These are phyloP conservation scores for Liposcelis brunnea DNA, from an alignment of 2,888 invertebrate genomes.

Conservation along the genomic window DNA sequence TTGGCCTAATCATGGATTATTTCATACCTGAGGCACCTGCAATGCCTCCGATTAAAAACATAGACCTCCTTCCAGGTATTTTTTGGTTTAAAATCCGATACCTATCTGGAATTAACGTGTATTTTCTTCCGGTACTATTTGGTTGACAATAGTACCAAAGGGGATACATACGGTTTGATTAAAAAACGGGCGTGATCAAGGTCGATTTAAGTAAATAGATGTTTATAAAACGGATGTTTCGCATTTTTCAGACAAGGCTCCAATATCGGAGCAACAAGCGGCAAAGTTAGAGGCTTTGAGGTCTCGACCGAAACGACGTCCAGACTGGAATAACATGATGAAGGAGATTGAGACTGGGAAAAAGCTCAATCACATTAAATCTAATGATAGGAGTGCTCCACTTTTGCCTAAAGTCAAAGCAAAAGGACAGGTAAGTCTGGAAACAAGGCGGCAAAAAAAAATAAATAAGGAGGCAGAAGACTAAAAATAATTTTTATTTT, in stretches of 20 bases:
- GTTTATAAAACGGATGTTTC: background rate
- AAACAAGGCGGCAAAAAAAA: background rate
- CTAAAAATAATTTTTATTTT: conserved; percentile 21
- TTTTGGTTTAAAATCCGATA: too few species aligned
- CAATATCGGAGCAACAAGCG: conserved; percentile 40
- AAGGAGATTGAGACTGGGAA: conserved; percentile 74
- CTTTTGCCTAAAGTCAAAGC: conserved; percentile 28
- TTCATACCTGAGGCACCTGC: too few species aligned
- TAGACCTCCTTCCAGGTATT: too few species aligned
- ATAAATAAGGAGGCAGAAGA: too few species aligned
- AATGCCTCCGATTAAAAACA: too few species aligned
- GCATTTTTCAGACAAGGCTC: conserved; percentile 27
- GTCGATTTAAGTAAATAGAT: background rate
- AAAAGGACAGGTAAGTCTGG: conserved; percentile 20
- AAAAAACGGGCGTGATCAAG: background rate
- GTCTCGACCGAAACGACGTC: conserved; percentile 58
- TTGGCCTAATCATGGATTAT: too few species aligned
- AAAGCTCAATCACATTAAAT: conserved; percentile 62
- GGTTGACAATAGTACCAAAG: too few species aligned
- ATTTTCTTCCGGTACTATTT: too few species aligned
- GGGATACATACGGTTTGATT: too few species aligned
- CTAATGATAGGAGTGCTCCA: conserved; percentile 58
- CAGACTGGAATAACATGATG: conserved; percentile 82
- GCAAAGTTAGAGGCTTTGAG: conserved; percentile 53
- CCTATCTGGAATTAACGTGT: too few species aligned